Conservation (phyloP, 2,113 vertebrate species). For the Passer domesticus region DNA sequence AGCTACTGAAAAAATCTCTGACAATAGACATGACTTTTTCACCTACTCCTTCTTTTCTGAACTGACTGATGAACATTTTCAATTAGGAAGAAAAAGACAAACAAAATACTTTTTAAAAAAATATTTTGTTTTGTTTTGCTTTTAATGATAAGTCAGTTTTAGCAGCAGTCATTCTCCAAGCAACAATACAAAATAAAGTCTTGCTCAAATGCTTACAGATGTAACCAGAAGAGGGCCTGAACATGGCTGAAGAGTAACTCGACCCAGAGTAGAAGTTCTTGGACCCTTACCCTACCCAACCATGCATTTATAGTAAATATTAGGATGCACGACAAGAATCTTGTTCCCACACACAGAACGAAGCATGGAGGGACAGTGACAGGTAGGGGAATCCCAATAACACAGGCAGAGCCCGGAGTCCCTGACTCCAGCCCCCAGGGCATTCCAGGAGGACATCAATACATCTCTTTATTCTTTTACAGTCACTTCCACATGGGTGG, state of each 20-base stretch:
- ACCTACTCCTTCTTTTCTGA: background rate
- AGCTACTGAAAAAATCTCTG: background rate
- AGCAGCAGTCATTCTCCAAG: background rate
- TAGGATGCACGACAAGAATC: background rate
- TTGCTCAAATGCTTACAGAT: background rate
- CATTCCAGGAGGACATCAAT: background rate
- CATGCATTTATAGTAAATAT: background rate
- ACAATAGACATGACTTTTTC: background rate
- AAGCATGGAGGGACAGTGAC: background rate
- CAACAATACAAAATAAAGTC: background rate
- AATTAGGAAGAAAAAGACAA: background rate
- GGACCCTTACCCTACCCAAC: background rate
- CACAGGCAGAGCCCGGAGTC: background rate
- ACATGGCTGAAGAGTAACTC: background rate
- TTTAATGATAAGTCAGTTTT: background rate
- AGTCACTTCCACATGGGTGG: background rate
- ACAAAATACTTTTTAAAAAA: background rate
- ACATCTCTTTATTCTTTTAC: background rate
- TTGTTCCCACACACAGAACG: background rate
- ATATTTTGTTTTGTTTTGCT: background rate
- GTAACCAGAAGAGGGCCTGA: background rate
- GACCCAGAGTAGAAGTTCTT: background rate
- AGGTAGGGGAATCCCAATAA: background rate
- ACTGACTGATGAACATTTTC: background rate
- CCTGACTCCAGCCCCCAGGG: rapidly evolving